These are phyloP conservation scores for Cheilinus undulatus DNA, from an alignment of 2,113 vertebrate genomes.

Conservation along the genomic window DNA sequence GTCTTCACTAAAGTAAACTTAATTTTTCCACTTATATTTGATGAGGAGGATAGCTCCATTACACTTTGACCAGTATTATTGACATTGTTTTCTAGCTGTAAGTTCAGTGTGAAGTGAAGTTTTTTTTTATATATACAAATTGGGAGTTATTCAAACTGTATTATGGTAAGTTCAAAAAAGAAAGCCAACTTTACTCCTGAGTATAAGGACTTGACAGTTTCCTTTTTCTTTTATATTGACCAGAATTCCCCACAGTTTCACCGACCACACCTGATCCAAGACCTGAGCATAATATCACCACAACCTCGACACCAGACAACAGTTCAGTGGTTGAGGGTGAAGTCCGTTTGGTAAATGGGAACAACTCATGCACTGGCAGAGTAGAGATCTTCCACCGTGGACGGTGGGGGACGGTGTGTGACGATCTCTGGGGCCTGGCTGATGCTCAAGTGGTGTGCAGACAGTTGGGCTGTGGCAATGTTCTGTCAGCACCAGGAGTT, in stretches of 20 bases:
- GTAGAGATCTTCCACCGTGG: slow-evolving; percentile 63
- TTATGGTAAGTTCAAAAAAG: neutral
- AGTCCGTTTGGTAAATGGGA: slow-evolving; percentile 48
- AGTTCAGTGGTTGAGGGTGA: slow-evolving; percentile 33
- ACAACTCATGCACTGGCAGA: slow-evolving; percentile 60
- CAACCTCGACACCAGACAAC: neutral
- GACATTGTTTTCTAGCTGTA: too few species aligned
- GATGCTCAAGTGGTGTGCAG: slow-evolving; percentile 72
- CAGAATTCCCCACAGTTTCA: neutral
- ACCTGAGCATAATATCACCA: neutral
- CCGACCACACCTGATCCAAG: slow-evolving; percentile 13
- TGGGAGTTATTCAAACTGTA: neutral
- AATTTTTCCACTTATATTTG: too few species aligned
- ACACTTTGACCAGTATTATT: too few species aligned
- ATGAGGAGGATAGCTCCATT: too few species aligned
- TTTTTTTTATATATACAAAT: too few species aligned
- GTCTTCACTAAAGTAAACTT: neutral
- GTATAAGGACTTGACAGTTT: too few species aligned
- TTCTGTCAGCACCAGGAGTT: neutral
- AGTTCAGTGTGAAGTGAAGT: too few species aligned
- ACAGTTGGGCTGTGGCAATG: slow-evolving; percentile 69
- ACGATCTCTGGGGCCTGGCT: slow-evolving; percentile 35
- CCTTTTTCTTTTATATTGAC: neutral
- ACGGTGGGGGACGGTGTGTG: slow-evolving; percentile 72
- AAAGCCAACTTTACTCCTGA: too few species aligned